phyloP scores from a whole-genome alignment of 37 sponge, comb jelly and placozoan species.

The Theonella swinhoei region DNA sequence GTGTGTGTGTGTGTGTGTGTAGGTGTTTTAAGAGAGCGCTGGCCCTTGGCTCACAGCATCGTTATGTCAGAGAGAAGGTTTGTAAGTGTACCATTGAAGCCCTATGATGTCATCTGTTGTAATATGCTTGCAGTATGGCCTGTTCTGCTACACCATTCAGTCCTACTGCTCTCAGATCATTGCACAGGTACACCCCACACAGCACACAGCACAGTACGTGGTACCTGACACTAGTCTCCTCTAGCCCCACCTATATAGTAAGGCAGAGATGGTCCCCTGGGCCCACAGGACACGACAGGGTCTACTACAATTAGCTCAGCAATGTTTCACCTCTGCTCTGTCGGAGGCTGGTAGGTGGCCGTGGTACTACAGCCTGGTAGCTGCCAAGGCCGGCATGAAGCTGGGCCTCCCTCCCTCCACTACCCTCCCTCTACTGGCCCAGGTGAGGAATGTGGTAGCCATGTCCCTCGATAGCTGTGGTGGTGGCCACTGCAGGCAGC shows the following conservation, averaged over 20 bases:
- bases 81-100: background rate
- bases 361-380: conserved; percentile 60
- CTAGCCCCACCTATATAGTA: conserved; percentile 16
- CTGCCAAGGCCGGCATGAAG: conserved; percentile 53
- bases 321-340: conserved; percentile 46
- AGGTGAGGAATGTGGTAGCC: conserved; percentile 14
- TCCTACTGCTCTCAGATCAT: conserved; percentile 63
- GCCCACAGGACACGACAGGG: background rate
- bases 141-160: conserved; percentile 66
- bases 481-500: background rate
- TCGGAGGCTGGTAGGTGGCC: conserved; percentile 42
- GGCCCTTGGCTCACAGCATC: conserved; percentile 47
- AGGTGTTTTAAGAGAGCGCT: conserved; percentile 73
- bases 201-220: no score
- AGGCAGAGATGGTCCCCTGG: conserved; percentile 28
- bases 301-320: conserved; percentile 27
- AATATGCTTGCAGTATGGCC: conserved; percentile 48
- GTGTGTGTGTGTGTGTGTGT: background rate
- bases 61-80: conserved; percentile 71
- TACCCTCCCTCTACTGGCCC: conserved; percentile 27
- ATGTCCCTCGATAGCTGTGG: background rate
- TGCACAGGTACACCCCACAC: background rate
- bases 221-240: no score
- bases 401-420: background rate
- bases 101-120: background rate